Conservation (phyloP, 2,888 invertebrate species). For the Drosophila nr. perissopoda region DNA sequence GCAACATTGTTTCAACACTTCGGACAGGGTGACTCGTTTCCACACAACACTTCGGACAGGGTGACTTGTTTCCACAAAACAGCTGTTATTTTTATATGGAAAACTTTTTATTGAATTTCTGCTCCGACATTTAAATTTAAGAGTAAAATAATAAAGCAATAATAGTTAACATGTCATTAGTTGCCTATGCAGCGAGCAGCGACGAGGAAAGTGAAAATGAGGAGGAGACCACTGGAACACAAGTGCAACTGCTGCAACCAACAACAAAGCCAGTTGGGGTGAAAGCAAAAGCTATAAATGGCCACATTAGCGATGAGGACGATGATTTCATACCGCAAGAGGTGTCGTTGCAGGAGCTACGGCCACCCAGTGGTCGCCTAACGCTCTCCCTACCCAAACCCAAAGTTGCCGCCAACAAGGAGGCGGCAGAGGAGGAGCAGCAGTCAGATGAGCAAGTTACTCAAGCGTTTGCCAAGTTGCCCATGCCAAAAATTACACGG, state of each 20-base stretch:
- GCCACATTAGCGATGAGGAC: constrained; percentile 82
- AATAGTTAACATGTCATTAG: constrained; percentile 86
- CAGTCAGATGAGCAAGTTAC: constrained; percentile 41
- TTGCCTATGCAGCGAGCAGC: constrained; percentile 87
- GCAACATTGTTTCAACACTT: not conserved
- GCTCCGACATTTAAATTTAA: not conserved
- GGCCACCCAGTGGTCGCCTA: constrained; percentile 29
- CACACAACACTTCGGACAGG: constrained; percentile 29
- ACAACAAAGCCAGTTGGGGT: not conserved
- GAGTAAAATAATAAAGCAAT: not conserved
- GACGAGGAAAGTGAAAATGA: constrained; percentile 82
- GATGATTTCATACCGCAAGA: constrained; percentile 65
- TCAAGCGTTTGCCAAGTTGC: constrained; percentile 79
- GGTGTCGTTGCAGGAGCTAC: constrained; percentile 49
- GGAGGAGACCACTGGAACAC: constrained; percentile 51
- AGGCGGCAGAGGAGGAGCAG: constrained; percentile 14
- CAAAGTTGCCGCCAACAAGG: constrained; percentile 35
- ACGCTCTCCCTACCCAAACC: constrained; percentile 79
- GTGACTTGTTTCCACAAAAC: constrained; percentile 24
- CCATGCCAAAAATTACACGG: constrained; percentile 68
- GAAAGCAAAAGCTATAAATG: constrained; percentile 41
- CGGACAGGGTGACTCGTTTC: not conserved
- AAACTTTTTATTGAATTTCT: constrained; percentile 14
- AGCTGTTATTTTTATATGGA: constrained; percentile 39
- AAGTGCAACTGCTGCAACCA: constrained; percentile 34